These are phyloP conservation scores for Apodemia zela DNA, from an alignment of 2,888 invertebrate species.

Conservation along the genomic window DNA sequence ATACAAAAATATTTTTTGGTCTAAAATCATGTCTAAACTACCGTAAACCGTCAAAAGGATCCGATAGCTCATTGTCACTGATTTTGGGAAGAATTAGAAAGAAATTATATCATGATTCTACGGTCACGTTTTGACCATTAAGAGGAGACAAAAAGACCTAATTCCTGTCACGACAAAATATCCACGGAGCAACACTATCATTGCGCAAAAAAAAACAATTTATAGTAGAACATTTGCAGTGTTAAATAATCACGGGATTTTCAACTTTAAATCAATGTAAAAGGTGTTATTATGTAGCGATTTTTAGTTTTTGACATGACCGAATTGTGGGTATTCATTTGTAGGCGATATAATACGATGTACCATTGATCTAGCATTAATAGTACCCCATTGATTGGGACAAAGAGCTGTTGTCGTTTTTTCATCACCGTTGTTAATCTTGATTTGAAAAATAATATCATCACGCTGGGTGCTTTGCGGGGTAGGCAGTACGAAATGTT, in stretches of 20 bases:
- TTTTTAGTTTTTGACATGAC: slow-evolving; percentile 32
- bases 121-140: slow-evolving; percentile 77
- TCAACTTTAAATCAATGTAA: slow-evolving; percentile 23
- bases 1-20: too few relatives aligned
- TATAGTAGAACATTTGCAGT: slow-evolving; percentile 28
- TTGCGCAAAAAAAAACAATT: slow-evolving; percentile 69
- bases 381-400: slow-evolving; percentile 70
- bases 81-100: slow-evolving; percentile 64
- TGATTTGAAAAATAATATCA: background rate
- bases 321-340: slow-evolving; percentile 34
- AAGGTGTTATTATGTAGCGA: background rate
- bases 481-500: background rate
- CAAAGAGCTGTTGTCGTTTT: slow-evolving; percentile 66
- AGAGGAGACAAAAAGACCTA: slow-evolving; percentile 74
- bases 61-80: slow-evolving; percentile 55
- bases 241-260: slow-evolving; percentile 21
- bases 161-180: slow-evolving; percentile 71
- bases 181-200: slow-evolving; percentile 71
- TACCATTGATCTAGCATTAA: slow-evolving; percentile 69
- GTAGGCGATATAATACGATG: slow-evolving; percentile 51
- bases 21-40: slow-evolving; percentile 43
- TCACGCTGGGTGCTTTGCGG: background rate
- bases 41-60: slow-evolving; percentile 51
- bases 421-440: slow-evolving; percentile 2
- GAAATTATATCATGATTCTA: slow-evolving; percentile 64